Base-by-base conservation (phyloP, 2,113 vertebrate species). In the Brachyistius frenatus region DNA sequence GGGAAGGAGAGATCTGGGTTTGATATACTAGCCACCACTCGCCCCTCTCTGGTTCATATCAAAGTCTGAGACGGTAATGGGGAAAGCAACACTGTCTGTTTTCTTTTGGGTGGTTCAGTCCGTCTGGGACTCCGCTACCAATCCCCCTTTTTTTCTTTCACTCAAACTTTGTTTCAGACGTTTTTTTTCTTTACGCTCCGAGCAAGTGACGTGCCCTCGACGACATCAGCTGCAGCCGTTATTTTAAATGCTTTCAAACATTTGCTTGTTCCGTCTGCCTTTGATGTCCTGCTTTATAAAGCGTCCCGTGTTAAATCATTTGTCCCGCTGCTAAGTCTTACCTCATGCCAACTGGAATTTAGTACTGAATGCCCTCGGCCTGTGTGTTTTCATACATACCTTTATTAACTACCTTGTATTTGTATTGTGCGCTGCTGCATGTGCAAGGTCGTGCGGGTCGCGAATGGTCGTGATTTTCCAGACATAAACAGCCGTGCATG, bases 51-150 rank as follows among this genome's bases (percentile, higher is more conserved):
- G 92, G 58, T 86, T 92, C 75, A 7, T 65, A 62, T 92, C 89
- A 92, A 62, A 63, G 78, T 84, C 75, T 67, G 50, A 75, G 72
- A 55, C 33, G 2, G 37, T 93, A 88, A 91, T 84, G 85, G 84
- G n/a, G 64, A 86, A 64, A 83, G 86, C 79, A 85, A 87, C 86
- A 50, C 68, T 85, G 83, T 90, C 88, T 85, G 83, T 83, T 90
- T 90, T 89, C 73, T 84, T 89, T 91, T 73, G 87, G 89, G 91
- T 91, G 90, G 86, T 68, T 91, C 67, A 80, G 89, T 92, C 88
- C 33, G 35, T 89, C 78, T 84, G 80, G 46, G 79, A 41, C 75
- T 85, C 67, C 0, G 79, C 86, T 86, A 86, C 76, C 5, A 55
- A 54, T 65, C 36, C 7, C 35, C 50, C 9, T 52, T 50, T 16